These are phyloP conservation scores for Pampusana beccarii DNA, from an alignment of 2,113 vertebrate species.

Conservation along the genomic window DNA sequence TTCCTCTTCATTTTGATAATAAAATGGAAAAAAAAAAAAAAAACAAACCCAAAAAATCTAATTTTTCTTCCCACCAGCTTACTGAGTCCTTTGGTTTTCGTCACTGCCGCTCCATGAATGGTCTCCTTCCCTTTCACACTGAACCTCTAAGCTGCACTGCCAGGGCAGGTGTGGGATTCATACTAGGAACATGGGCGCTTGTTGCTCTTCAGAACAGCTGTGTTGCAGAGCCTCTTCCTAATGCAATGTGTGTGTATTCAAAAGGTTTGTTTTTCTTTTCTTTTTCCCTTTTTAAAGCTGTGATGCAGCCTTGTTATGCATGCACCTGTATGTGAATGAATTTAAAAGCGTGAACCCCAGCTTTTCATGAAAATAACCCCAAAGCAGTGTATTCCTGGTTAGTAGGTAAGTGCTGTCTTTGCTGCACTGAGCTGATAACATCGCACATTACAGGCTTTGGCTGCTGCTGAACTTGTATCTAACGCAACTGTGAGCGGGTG, in stretches of 20 bases:
- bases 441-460: not conserved
- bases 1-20: not conserved
- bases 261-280: not conserved
- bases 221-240: not conserved
- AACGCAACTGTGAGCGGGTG: not conserved
- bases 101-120: not conserved
- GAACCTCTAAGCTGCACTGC: not conserved
- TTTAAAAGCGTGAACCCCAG: accelerated
- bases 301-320: not conserved
- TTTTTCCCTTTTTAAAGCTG: not conserved
- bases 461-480: not conserved
- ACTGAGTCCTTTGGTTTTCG: not conserved
- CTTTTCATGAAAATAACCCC: not conserved
- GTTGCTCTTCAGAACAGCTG: not conserved
- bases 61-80: not conserved
- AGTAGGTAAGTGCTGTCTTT: not conserved
- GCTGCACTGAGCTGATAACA: not conserved
- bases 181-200: not conserved
- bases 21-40: too few relatives aligned
- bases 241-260: not conserved
- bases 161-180: not conserved
- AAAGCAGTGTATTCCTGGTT: not conserved
- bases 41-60: not conserved
- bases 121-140: not conserved
- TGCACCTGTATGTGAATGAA: not conserved